Evolutionary conservation across 1,140 invertebrate genomes (phyloP).

Genomic region (Psix sp.): DNA sequence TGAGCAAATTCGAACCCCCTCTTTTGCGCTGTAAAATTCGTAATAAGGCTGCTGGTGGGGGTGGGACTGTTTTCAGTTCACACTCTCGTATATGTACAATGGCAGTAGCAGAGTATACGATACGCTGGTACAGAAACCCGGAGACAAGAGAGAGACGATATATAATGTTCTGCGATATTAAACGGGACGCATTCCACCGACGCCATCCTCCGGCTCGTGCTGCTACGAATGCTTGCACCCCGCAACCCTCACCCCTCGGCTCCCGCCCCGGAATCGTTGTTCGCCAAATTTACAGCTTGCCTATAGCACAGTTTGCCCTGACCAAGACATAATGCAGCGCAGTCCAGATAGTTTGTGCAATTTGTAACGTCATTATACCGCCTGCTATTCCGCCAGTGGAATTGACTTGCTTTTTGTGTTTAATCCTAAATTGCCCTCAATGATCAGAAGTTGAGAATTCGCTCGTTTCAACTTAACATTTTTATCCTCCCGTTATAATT

Average conservation of each 20-base stretch:
- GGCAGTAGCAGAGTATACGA: constrained; percentile 53
- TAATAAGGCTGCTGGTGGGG: too few relatives aligned
- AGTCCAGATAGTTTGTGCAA: constrained; percentile 48
- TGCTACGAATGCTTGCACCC: constrained; percentile 72
- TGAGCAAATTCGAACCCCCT: too few relatives aligned
- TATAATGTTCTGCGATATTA: constrained; percentile 78
- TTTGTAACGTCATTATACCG: constrained; percentile 55
- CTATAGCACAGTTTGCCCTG: constrained; percentile 40
- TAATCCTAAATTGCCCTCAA: background rate
- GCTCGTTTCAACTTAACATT: too few relatives aligned
- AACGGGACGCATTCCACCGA: constrained; percentile 77
- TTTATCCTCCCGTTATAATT: too few relatives aligned
- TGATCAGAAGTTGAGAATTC: too few relatives aligned
- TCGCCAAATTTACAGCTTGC: constrained; percentile 74
- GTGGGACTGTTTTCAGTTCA: constrained; percentile 44
- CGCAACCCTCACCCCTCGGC: constrained; percentile 9
- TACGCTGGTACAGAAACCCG: constrained; percentile 36
- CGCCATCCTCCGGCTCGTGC: constrained; percentile 69
- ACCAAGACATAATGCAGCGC: constrained; percentile 54
- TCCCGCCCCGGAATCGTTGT: constrained; percentile 68
- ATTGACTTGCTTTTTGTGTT: constrained; percentile 33
- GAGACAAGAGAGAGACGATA: constrained; percentile 68
- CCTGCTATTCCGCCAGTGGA: constrained; percentile 22
- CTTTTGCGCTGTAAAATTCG: too few relatives aligned
- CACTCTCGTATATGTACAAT: constrained; percentile 44